Conservation (phyloP, 2,797 vertebrate genomes). For the Borostomias antarcticus region DNA sequence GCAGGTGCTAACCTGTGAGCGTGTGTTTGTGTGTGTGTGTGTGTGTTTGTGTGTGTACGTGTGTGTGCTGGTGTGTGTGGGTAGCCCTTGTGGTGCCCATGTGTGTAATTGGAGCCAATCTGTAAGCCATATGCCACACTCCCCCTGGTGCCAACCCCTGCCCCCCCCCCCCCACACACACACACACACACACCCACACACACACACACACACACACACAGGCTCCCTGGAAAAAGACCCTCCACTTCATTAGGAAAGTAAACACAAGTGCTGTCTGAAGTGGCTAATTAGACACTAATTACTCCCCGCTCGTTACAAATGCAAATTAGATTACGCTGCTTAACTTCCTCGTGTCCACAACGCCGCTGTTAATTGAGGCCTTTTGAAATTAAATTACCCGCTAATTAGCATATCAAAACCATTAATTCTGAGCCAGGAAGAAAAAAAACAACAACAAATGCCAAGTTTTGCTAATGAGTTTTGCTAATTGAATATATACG, state of each 20-base stretch:
- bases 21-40: conserved; percentile 39
- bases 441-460: conserved; percentile 93
- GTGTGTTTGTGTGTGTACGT: neutral
- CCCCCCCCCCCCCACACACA: conserved; percentile 27
- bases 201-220: conserved; percentile 19
- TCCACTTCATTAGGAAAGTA: conserved; percentile 99
- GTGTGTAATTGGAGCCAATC: conserved; percentile 68
- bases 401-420: conserved; percentile 99
- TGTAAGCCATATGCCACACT: conserved; percentile 77
- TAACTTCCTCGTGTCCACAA: conserved; percentile 99
- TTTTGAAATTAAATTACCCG: conserved; percentile 99
- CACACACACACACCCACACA: conserved; percentile 23
- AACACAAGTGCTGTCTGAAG: conserved; percentile 99
- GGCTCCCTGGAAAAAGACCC: conserved; percentile 74
- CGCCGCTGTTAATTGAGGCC: conserved; percentile 99
- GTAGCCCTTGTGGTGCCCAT: conserved; percentile 20
- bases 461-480: conserved; percentile 99
- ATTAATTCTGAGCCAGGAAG: conserved; percentile 95
- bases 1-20: conserved; percentile 42
- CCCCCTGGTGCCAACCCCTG: conserved; percentile 58
- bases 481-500: conserved; percentile 97
- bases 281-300: conserved; percentile 99
- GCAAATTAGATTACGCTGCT: conserved; percentile 99
- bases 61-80: conserved; percentile 9
- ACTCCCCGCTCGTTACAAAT: conserved; percentile 99